Percentiles rank a stretch among this genome's conserved stretches.
These are phyloP conservation scores for Pseudorhiza aurosa DNA, from an alignment of 30 jellyfish, hydroid and myxozoan species.

Conservation along the genomic window DNA sequence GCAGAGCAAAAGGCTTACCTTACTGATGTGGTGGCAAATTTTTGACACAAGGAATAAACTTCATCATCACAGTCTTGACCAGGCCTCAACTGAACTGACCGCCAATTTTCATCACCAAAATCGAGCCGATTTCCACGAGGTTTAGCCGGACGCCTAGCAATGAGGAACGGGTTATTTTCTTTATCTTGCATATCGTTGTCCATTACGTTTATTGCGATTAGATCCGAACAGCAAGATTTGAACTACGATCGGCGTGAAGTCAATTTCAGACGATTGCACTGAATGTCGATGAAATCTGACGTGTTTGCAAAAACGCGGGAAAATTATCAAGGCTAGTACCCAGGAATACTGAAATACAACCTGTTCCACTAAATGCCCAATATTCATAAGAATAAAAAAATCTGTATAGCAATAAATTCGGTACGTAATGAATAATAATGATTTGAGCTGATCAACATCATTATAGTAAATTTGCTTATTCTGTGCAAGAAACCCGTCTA, in stretches of 20 bases:
- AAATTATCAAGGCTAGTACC: slow-evolving; percentile 28
- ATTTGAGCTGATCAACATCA: too few relatives aligned
- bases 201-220: neutral
- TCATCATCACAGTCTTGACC: slow-evolving; percentile 71
- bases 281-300: neutral
- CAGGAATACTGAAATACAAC: too few relatives aligned
- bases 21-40: slow-evolving; percentile 50
- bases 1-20: too few relatives aligned
- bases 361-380: too few relatives aligned
- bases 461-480: too few relatives aligned
- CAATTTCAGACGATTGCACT: neutral
- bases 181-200: slow-evolving; percentile 44
- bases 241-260: neutral
- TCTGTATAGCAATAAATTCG: neutral
- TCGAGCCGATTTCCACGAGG: slow-evolving; percentile 29
- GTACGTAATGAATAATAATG: neutral
- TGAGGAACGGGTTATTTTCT: slow-evolving; percentile 55
- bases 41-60: slow-evolving; percentile 56
- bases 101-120: slow-evolving; percentile 51
- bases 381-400: too few relatives aligned
- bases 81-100: slow-evolving; percentile 31
- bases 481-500: too few relatives aligned
- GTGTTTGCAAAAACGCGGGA: slow-evolving; percentile 71
- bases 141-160: slow-evolving; percentile 65
- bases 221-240: neutral